Evolutionary conservation across 2,888 invertebrate genomes (phyloP).

Genomic region (Drosophila macrospina): DNA sequence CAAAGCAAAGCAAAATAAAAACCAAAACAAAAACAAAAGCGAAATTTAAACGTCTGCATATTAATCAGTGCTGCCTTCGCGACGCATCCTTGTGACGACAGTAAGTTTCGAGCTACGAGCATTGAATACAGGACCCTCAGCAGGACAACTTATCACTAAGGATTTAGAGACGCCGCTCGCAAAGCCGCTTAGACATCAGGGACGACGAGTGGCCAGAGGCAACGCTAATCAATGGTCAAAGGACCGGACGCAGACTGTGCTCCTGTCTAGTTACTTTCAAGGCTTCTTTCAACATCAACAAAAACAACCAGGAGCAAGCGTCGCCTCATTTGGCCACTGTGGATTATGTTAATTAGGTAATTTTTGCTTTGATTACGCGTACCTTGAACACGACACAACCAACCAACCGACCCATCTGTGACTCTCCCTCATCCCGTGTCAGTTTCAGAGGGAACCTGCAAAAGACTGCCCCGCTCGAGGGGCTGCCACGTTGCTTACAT

Average conservation of each 20-base stretch:
- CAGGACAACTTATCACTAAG: constrained; percentile 77
- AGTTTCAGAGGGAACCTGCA: not conserved
- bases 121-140: constrained; percentile 24
- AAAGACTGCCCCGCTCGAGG: constrained; percentile 21
- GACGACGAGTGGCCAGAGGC: constrained; percentile 46
- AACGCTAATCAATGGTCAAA: constrained; percentile 72
- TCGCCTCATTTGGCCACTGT: constrained; percentile 80
- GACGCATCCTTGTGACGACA: constrained; percentile 31
- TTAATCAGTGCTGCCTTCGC: constrained; percentile 62
- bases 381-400: constrained; percentile 56
- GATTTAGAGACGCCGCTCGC: constrained; percentile 59
- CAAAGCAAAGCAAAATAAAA: constrained; percentile 20
- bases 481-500: constrained; percentile 66
- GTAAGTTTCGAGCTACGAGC: constrained; percentile 8
- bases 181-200: constrained; percentile 56
- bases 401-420: not conserved
- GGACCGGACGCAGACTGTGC: constrained; percentile 34
- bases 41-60: constrained; percentile 80
- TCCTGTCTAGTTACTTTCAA: constrained; percentile 25
- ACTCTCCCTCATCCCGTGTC: not conserved
- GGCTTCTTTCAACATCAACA: constrained; percentile 26
- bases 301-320: constrained; percentile 37
- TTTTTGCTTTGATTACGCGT: constrained; percentile 80
- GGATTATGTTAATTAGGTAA: constrained; percentile 83
- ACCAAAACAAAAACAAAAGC: constrained; percentile 45